These are phyloP conservation scores for Campoplex nolae DNA, from an alignment of 2,888 invertebrate species.

Conservation along the genomic window DNA sequence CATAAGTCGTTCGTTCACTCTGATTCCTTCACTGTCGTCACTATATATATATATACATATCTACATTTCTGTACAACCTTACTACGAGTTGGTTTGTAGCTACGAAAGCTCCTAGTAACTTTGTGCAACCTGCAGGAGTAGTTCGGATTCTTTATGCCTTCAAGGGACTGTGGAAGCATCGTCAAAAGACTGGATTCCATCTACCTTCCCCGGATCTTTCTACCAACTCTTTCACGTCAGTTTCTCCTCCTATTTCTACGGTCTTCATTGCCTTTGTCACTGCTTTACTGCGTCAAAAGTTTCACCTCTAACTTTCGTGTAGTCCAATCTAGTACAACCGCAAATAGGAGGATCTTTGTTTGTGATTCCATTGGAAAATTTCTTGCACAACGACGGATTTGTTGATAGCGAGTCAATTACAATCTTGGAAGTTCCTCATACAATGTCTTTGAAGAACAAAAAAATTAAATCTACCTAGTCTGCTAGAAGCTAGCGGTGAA, in stretches of 20 bases:
- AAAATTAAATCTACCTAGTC: slow-evolving; percentile 9
- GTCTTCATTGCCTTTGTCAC: slow-evolving; percentile 8
- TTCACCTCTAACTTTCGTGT: not conserved
- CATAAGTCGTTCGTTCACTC: slow-evolving; percentile 36
- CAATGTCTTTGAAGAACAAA: not conserved
- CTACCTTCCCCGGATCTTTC: slow-evolving; percentile 2
- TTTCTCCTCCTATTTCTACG: not conserved
- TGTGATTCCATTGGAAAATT: not conserved
- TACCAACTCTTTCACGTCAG: not conserved
- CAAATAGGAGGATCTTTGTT: not conserved
- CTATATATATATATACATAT: slow-evolving; percentile 5
- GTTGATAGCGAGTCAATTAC: not conserved
- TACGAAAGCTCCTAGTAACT: slow-evolving; percentile 32
- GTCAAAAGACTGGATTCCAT: slow-evolving; percentile 40
- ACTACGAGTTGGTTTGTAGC: slow-evolving; percentile 5
- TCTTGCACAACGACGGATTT: not conserved
- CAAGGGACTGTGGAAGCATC: slow-evolving; percentile 38
- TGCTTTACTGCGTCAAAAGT: slow-evolving; percentile 2
- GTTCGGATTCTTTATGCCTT: slow-evolving; percentile 53
- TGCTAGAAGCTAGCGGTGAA: slow-evolving; percentile 34
- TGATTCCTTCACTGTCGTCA: slow-evolving; percentile 26
- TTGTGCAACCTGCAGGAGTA: slow-evolving; percentile 43
- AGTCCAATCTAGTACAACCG: not conserved
- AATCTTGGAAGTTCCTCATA: not conserved
- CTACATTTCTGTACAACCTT: slow-evolving; percentile 15